Percentiles rank a stretch among this genome's conserved stretches.
phyloP scores from a whole-genome alignment of 2,888 invertebrate species.

The Zelleria hepariella region DNA sequence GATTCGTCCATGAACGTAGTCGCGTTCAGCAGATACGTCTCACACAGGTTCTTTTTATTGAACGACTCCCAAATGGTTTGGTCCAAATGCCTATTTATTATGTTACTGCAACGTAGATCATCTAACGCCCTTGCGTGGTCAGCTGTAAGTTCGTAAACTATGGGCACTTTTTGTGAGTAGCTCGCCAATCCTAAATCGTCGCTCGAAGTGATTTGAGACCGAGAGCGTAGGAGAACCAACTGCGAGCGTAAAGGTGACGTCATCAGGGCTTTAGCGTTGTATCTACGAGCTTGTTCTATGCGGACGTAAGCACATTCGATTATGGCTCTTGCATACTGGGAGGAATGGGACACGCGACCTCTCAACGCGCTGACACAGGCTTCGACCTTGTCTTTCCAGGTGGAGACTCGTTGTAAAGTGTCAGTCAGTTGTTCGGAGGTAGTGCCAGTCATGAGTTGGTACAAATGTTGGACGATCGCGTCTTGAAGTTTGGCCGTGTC shows the following conservation, averaged over 20 bases:
- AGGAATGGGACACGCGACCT: conserved; percentile 25
- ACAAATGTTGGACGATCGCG: conserved; percentile 35
- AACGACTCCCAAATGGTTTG: conserved; percentile 20
- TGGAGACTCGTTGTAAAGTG: conserved; percentile 4
- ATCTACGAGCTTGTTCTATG: conserved; percentile 19
- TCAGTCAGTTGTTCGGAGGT: conserved; percentile 12
- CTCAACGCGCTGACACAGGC: conserved; percentile 22
- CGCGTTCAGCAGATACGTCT: conserved; percentile 5
- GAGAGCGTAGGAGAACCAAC: conserved; percentile 25
- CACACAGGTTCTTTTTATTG: conserved; percentile 10
- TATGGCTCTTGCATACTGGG: conserved; percentile 29
- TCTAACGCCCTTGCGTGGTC: conserved; percentile 19
- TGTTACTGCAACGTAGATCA: conserved; percentile 27
- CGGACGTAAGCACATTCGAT: conserved; percentile 29
- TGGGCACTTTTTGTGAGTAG: conserved; percentile 23
- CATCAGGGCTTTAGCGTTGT: conserved; percentile 12
- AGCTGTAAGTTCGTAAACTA: conserved; percentile 22
- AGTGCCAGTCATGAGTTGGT: conserved; percentile 24
- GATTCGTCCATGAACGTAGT: neutral
- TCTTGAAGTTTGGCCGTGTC: conserved; percentile 30
- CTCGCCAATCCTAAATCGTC: conserved; percentile 16
- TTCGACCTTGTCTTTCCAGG: conserved; percentile 27
- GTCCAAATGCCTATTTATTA: conserved; percentile 33
- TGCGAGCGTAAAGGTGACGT: conserved; percentile 22
- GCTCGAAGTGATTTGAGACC: neutral